Percentiles rank a stretch among this genome's conserved stretches.
Conservation (phyloP, 2,888 invertebrate genomes). For the Leucoptera coffeella region DNA sequence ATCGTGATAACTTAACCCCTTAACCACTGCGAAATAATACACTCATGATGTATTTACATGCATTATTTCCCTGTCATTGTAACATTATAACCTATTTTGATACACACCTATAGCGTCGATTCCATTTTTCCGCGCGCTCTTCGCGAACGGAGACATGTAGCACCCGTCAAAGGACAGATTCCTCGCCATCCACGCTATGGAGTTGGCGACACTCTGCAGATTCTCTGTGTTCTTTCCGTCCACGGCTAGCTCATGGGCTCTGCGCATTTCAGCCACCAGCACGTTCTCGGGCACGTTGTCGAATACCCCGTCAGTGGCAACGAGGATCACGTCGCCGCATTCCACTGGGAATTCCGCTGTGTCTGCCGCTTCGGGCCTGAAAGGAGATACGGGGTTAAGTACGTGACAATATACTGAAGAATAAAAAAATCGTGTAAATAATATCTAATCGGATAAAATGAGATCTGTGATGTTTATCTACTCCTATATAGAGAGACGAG, state of each 20-base stretch:
- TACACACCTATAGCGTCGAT: conserved; percentile 79
- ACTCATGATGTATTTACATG: too few relatives aligned
- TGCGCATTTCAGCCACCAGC: conserved; percentile 77
- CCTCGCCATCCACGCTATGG: conserved; percentile 92
- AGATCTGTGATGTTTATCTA: too few relatives aligned
- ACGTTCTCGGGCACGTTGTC: conserved; percentile 94
- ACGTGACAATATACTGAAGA: too few relatives aligned
- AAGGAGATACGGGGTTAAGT: too few relatives aligned
- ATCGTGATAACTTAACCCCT: too few relatives aligned
- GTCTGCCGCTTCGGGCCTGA: conserved; percentile 85
- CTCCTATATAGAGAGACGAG: too few relatives aligned
- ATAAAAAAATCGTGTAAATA: too few relatives aligned
- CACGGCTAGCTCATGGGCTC: conserved; percentile 36
- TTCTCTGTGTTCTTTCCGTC: conserved; percentile 63
- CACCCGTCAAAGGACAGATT: conserved; percentile 90
- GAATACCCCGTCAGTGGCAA: conserved; percentile 97
- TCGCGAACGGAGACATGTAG: conserved; percentile 93
- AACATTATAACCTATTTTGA: conserved; percentile 1
- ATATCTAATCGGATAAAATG: too few relatives aligned
- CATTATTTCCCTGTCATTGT: too few relatives aligned
- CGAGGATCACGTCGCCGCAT: conserved; percentile 89
- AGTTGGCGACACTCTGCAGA: conserved; percentile 87
- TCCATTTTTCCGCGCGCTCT: conserved; percentile 88
- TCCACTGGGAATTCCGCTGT: conserved; percentile 82
- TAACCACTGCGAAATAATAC: too few relatives aligned